Percentiles rank a stretch among this genome's conserved stretches.
These are phyloP conservation scores for Cyprinella venusta DNA, from an alignment of 2,797 vertebrate genomes.

Conservation along the genomic window DNA sequence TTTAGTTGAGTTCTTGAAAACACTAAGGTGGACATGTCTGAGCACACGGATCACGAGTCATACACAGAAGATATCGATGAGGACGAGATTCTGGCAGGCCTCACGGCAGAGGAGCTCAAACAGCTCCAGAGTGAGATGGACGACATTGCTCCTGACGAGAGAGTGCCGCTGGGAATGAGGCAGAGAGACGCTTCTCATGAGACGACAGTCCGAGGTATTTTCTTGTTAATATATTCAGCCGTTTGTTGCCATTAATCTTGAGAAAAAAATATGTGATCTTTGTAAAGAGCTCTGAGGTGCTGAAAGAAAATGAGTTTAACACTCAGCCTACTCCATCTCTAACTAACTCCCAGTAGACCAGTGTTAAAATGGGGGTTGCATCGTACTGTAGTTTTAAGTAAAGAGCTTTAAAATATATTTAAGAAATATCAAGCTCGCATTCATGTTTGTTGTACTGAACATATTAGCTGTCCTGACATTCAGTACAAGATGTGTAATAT, in stretches of 20 bases:
- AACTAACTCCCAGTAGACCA: slow-evolving; percentile 21
- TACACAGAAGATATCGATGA: slow-evolving; percentile 86
- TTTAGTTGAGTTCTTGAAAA: slow-evolving; percentile 35
- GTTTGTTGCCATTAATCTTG: slow-evolving; percentile 20
- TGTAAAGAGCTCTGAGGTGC: slow-evolving; percentile 11
- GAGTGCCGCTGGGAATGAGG: slow-evolving; percentile 88
- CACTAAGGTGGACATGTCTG: slow-evolving; percentile 69
- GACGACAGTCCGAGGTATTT: slow-evolving; percentile 47
- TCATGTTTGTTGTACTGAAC: neutral
- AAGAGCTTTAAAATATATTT: neutral
- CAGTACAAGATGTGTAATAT: neutral
- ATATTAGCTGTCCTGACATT: neutral
- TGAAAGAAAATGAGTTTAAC: slow-evolving; percentile 24
- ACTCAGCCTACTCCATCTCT: neutral
- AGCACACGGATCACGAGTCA: slow-evolving; percentile 59
- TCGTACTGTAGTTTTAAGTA: neutral
- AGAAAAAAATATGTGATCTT: slow-evolving; percentile 6
- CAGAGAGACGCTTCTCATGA: slow-evolving; percentile 78
- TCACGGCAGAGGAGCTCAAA: slow-evolving; percentile 92
- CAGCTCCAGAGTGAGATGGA: slow-evolving; percentile 97
- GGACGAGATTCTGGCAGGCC: slow-evolving; percentile 91
- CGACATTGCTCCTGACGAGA: slow-evolving; percentile 89
- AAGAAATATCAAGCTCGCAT: neutral
- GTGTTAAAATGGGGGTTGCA: neutral
- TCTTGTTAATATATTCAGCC: slow-evolving; percentile 1